A percentile compares a stretch with the other conserved stretches of the same genome.
Evolutionary conservation across 2,797 vertebrate genomes (phyloP).

Genomic region (Chelidonichthys spinosus): DNA sequence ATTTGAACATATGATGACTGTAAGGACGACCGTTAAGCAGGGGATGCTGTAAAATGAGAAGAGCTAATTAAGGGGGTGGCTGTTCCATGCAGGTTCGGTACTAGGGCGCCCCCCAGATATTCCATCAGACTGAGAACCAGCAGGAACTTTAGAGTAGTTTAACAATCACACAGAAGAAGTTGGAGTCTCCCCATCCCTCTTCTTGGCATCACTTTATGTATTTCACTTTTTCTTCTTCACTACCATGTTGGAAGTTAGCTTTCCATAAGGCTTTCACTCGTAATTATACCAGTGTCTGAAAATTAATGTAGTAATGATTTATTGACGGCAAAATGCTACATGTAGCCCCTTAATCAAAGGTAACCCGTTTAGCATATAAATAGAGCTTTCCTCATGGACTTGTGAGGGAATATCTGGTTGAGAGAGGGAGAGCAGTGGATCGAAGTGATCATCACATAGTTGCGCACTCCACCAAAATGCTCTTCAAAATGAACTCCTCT

Average conservation of each 20-base stretch:
- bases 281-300: conserved; percentile 28
- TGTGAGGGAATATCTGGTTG: conserved; percentile 44
- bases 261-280: conserved; percentile 20
- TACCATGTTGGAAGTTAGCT: conserved; percentile 27
- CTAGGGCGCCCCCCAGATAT: no score
- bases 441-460: conserved; percentile 67
- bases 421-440: conserved; percentile 56
- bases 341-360: conserved; percentile 35
- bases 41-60: no score
- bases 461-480: conserved; percentile 59
- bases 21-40: no score
- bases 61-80: no score
- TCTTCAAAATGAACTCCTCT: conserved; percentile 77
- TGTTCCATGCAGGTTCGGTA: no score
- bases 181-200: background rate
- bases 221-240: background rate
- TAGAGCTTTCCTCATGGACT: conserved; percentile 41
- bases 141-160: background rate
- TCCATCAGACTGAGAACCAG: no score
- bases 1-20: no score
- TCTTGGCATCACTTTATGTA: conserved; percentile 17
- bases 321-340: conserved; percentile 36
- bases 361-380: conserved; percentile 44
- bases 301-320: conserved; percentile 52
- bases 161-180: conserved; percentile 7